Conservation (phyloP, 2,888 invertebrate genomes). For the Conomelus anceps region DNA sequence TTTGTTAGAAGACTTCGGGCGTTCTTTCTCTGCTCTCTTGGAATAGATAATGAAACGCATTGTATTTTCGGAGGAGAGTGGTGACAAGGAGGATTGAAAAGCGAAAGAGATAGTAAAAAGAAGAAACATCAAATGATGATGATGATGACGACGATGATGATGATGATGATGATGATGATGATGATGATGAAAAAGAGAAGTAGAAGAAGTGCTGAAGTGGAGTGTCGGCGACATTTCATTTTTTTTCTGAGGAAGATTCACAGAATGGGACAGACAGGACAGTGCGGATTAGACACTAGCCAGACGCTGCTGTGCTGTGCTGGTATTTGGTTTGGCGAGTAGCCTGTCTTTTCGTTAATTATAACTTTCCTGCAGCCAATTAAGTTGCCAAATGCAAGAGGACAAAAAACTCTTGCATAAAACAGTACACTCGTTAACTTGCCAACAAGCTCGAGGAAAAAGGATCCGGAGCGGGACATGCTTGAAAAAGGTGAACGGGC, state of each 20-base stretch:
- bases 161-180: background rate
- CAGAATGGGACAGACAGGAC: background rate
- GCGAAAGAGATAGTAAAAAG: background rate
- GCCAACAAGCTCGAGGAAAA: background rate
- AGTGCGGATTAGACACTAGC: background rate
- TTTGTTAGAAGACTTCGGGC: background rate
- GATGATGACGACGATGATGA: background rate
- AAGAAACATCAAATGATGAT: background rate
- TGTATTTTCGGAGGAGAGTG: background rate
- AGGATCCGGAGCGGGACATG: no score
- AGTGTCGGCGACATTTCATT: background rate
- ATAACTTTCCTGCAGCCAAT: background rate
- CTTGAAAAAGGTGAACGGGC: background rate
- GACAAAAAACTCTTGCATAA: background rate
- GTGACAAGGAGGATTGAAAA: background rate
- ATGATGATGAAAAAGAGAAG: background rate
- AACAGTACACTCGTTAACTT: background rate
- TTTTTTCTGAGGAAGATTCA: background rate
- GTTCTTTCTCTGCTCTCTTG: background rate
- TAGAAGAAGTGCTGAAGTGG: background rate
- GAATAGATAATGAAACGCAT: background rate
- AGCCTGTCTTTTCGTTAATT: background rate
- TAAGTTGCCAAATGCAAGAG: background rate
- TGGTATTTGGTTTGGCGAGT: background rate
- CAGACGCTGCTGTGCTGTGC: no score